Base-by-base conservation (phyloP, 1,140 invertebrate species). In the Lucilia cuprina region DNA sequence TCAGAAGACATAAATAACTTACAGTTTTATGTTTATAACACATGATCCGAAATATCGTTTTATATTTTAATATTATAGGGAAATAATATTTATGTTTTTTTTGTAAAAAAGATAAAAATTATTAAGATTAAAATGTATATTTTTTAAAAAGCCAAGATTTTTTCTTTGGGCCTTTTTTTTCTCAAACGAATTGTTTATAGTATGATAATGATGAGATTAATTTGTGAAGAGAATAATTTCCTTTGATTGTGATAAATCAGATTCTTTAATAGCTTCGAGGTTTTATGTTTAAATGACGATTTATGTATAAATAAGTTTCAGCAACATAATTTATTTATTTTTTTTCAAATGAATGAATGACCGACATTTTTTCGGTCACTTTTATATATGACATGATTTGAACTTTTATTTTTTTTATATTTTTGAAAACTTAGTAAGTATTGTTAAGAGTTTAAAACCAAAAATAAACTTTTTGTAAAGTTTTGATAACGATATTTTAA, bases 1-100 rank as follows among this genome's bases (percentile, higher is more conserved):
- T 70, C 19, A 25, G n/a, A 25, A 70, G 19, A 5, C 19, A 12
- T 21, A 70, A 21, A 70, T 21, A 70, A 70, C 65, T 70, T 70
- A 70, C 65, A 70, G 21, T 70, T 70, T 70, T 60, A 17, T 60
- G 55, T 60, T 70, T 70, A 70, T 70, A 21, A 70, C 65, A 70
- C 21, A 70, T 21, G 19, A 21, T 70, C 65, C 65, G n/a, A 70
- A 70, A 70, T 21, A 25, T 70, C n/a, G 21, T 70, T 70, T 70
- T 70, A n/a, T 70, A 21, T 21, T 13, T 55, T 55, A 70, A 70
- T 70, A 21, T 70, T 70, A 21, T 21, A 19, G 8, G 55, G n/a
- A 70, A 70, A 21, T 70, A 70, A 19, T 70, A 25, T 70, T 19
- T 70, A n/a, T 70, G 65, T 70, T 21, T 30, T 30, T 30, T 30